Conservation (phyloP, 1,140 invertebrate genomes). For the Caenorhabditis inopinata region DNA sequence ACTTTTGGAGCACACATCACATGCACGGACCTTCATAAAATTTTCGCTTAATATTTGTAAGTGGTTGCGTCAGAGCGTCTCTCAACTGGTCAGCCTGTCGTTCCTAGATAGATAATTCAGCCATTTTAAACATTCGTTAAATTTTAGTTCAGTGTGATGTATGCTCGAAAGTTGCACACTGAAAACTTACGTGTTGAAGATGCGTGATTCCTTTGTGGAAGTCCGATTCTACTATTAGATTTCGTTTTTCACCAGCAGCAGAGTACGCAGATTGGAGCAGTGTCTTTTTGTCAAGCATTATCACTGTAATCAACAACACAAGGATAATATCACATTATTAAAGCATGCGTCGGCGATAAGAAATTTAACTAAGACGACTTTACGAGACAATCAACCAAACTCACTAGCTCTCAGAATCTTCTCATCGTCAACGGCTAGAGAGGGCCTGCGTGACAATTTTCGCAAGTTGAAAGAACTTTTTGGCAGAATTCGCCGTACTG, state of each 20-base stretch:
- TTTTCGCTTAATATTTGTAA: no score
- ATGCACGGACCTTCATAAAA: no score
- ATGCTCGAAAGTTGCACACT: no score
- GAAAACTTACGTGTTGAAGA: conserved; percentile 7
- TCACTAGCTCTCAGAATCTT: conserved; percentile 7
- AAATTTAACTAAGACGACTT: no score
- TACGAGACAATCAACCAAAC: neutral
- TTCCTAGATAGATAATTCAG: no score
- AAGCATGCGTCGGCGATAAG: no score
- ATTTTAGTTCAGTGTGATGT: no score
- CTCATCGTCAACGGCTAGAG: conserved; percentile 41
- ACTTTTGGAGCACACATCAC: no score
- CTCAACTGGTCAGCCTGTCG: no score
- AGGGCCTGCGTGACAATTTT: conserved; percentile 55
- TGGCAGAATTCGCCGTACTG: conserved; percentile 48
- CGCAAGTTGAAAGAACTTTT: conserved; percentile 53
- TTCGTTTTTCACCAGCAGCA: neutral
- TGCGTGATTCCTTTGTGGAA: conserved; percentile 15
- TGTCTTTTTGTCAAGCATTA: neutral
- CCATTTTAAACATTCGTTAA: no score
- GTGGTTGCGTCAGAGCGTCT: no score
- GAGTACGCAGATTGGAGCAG: neutral
- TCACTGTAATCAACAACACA: conserved; percentile 22
- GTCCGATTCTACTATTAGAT: neutral
- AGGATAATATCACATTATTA: no score